Evolutionary conservation across 2,888 invertebrate species (phyloP).

Genomic region (Adelphocoris suturalis): DNA sequence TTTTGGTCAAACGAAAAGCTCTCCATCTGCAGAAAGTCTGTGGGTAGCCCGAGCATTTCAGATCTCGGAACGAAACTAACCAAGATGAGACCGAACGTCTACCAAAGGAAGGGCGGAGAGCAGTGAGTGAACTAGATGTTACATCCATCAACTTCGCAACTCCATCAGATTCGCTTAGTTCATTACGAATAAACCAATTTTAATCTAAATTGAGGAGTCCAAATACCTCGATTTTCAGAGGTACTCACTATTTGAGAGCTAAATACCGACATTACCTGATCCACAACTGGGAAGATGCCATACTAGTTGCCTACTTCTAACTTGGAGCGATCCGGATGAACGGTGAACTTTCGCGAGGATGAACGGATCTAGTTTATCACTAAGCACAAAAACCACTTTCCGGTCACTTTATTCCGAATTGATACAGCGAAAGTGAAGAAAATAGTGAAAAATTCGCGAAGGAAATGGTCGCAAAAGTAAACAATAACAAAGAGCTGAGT

Average conservation of each 20-base stretch:
- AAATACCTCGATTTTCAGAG: background rate
- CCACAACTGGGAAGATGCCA: background rate
- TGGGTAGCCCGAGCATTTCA: background rate
- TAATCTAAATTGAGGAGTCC: background rate
- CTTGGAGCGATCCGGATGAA: background rate
- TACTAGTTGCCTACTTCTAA: background rate
- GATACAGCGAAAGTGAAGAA: background rate
- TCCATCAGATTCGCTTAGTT: background rate
- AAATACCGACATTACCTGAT: constrained; percentile 3
- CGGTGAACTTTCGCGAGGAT: background rate
- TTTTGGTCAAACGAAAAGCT: background rate
- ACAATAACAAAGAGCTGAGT: background rate
- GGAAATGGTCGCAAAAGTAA: background rate
- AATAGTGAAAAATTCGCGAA: background rate
- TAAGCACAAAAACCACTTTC: background rate
- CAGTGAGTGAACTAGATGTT: background rate
- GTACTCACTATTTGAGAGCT: background rate
- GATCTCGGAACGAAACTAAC: background rate
- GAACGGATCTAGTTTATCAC: background rate
- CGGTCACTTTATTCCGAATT: background rate
- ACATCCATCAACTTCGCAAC: background rate
- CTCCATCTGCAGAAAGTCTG: constrained; percentile 12
- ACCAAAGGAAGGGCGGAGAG: background rate
- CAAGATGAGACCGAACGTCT: background rate
- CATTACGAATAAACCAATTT: background rate